Percentiles rank a stretch among this genome's conserved stretches.
These are phyloP conservation scores for Cavia porcellus DNA, from an alignment of 2,113 vertebrate species.

Conservation along the genomic window DNA sequence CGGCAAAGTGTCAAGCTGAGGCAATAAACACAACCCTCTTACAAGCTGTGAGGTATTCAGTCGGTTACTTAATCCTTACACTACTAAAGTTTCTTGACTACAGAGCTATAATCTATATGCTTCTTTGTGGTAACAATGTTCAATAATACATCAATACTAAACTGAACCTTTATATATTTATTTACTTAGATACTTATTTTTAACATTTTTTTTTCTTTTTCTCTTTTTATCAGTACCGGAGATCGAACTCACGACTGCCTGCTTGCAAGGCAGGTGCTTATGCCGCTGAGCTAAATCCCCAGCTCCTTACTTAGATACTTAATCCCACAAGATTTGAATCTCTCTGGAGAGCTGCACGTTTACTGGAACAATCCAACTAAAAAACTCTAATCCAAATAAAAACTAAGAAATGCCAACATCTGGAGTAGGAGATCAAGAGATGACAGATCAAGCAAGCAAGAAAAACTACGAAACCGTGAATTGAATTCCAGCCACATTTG, in stretches of 20 bases:
- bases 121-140: not conserved
- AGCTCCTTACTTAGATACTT: not conserved
- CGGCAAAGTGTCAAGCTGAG: not conserved
- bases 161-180: not conserved
- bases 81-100: not conserved
- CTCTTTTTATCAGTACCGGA: no score
- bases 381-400: not conserved
- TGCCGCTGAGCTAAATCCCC: no score
- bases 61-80: not conserved
- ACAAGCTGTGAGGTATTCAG: not conserved
- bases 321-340: not conserved
- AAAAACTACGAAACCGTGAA: not conserved
- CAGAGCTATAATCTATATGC: not conserved
- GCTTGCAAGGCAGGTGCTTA: no score
- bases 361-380: not conserved
- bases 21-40: not conserved
- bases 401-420: not conserved
- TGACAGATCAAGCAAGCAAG: not conserved
- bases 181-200: not conserved
- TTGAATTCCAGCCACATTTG: not conserved
- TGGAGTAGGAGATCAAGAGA: not conserved
- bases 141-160: not conserved
- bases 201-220: no score
- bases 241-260: no score
- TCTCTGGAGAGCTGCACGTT: not conserved